A percentile compares a stretch with the other conserved stretches of the same genome.
phyloP scores from a whole-genome alignment of 2,797 vertebrate species.

The Fratercula arctica region DNA sequence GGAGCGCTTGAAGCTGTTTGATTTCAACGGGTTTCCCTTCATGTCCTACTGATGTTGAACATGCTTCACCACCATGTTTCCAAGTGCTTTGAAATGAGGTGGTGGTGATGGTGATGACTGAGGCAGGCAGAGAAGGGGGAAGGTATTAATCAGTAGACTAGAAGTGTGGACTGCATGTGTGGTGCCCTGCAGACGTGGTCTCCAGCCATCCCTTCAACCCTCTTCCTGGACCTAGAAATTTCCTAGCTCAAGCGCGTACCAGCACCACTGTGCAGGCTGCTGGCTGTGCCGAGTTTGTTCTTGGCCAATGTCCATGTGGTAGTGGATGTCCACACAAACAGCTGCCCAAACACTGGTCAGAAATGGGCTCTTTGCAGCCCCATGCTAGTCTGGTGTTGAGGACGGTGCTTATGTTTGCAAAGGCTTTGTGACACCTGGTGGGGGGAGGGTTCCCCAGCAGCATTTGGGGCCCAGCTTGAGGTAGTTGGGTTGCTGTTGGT shows the following conservation, averaged over 20 bases:
- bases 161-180: accelerated
- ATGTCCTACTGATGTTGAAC: accelerated
- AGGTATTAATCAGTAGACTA: neutral
- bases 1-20: accelerated
- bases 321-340: neutral
- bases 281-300: neutral
- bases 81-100: neutral
- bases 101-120: neutral
- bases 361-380: neutral
- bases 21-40: neutral
- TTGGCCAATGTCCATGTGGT: neutral
- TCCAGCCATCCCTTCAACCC: neutral
- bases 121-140: neutral
- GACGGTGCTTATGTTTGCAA: neutral
- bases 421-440: neutral
- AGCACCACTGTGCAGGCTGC: neutral
- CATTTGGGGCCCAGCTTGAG: neutral
- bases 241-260: accelerated
- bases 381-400: accelerated
- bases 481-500: neutral
- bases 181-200: neutral
- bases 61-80: neutral
- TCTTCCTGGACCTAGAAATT: neutral
- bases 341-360: neutral
- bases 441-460: neutral